Evolutionary conservation across 2,113 vertebrate species (phyloP), one percentile per base, ranked within the genome.

Genomic region (Hydrochoerus hydrochaeris): DNA sequence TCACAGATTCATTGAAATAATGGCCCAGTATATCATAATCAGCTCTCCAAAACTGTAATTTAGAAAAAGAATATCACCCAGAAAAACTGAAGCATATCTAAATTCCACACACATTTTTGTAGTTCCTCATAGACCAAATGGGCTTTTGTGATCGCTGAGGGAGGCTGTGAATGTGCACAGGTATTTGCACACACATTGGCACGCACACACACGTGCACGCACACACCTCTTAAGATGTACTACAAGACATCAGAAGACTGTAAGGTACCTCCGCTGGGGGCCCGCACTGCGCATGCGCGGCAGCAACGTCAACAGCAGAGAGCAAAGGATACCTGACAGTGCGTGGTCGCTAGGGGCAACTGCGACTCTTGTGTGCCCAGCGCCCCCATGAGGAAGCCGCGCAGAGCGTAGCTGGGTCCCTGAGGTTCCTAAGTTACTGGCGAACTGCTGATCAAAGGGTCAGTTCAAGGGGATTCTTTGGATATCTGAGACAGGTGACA

Each of bases 151-250:
- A 62, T 9, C 30, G 22, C 71, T 13, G 24, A 94, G 20, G 44
- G n/a, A n/a, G n/a, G n/a, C 49, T 63, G 14, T 86, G 67, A 78
- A 1, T 85, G 8, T 44, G 17, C 14, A 38, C 12, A 85, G 38
- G 16, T 58, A 4, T 67, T 46, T 57, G 7, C 0, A 46, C 7
- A 20, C 46, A 38, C 12, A 16, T 26, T 12, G 0, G 4, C n/a
- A n/a, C n/a, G n/a, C 1, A 4, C 0, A 0, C 2, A 2, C 1
- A 10, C 14, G 26, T 11, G 26, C 1, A 54, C 8, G 62, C 30
- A 60, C 0, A 54, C 5, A 75, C 6, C 32, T 3, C 30, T 35
- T 7, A 67, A 30, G 4, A 26, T 80, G 32, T n/a, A 49, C 16
- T 91, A 49, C 60, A 77, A 22, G 41, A 54, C 7, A 30, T 60